phyloP scores from a whole-genome alignment of 2,888 invertebrate species.

The Venusia cambrica region DNA sequence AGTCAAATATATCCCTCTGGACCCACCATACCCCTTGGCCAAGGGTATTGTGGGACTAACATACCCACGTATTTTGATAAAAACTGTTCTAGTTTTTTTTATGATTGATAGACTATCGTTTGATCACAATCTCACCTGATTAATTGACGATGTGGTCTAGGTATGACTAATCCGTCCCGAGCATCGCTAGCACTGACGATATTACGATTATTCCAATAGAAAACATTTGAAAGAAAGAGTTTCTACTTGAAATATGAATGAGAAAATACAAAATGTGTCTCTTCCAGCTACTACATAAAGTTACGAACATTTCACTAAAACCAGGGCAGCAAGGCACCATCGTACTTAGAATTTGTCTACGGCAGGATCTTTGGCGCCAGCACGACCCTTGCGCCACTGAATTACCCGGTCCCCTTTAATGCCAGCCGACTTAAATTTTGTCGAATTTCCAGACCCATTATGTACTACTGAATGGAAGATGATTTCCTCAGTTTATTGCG shows the following conservation, averaged over 20 bases:
- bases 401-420: conserved; percentile 78
- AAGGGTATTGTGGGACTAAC: too few species aligned
- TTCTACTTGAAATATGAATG: not conserved
- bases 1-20: too few species aligned
- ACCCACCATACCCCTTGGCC: too few species aligned
- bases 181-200: too few species aligned
- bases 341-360: conserved; percentile 75
- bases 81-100: too few species aligned
- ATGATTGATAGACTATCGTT: too few species aligned
- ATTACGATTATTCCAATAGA: too few species aligned
- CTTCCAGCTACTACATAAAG: conserved; percentile 29
- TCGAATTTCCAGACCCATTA: conserved; percentile 74
- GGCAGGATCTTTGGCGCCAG: conserved; percentile 75
- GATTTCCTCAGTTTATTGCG: conserved; percentile 68
- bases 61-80: too few species aligned
- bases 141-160: too few species aligned
- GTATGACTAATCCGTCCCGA: too few species aligned
- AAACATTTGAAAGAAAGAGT: too few species aligned
- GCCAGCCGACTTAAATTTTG: conserved; percentile 77
- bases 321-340: conserved; percentile 46
- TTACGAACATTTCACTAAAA: conserved; percentile 35
- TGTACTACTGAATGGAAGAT: conserved; percentile 69
- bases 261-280: conserved; percentile 8
- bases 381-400: conserved; percentile 76
- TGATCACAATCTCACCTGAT: too few species aligned